Evolutionary conservation across 2,888 invertebrate species (phyloP), one percentile per base, ranked within the genome.

Genomic region (Aspidiotus destructor): DNA sequence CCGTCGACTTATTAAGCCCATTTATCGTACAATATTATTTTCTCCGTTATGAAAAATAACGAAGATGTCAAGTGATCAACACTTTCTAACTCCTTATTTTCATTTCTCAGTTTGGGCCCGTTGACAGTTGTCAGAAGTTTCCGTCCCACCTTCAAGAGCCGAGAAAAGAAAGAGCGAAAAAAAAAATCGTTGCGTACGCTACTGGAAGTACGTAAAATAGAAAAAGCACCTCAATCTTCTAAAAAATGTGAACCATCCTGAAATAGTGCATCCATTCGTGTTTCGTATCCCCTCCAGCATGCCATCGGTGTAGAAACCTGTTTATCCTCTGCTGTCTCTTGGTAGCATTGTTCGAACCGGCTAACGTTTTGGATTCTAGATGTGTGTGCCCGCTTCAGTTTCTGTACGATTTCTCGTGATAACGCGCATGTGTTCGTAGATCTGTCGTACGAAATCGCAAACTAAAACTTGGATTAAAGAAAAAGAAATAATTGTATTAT

Each of bases 181-280:
- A 62, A 63, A 63, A 63, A 63, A 48, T 40, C 40, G 42, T 15
- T 52, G 53, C 41, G 63, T 63, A 63, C 63, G 63, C 63, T 63
- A 63, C 63, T 63, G 63, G 63, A 63, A 63, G 53, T 63, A 63
- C 40, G 44, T 63, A 53, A 48, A 63, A 53, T 41, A 41, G 28
- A 63, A 62, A 63, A 63, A 48, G 48, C 48, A 48, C 48, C 48
- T 63, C 63, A 63, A 63, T 63, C 63, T 63, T 63, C 63, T 63
- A 63, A 63, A 63, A 63, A 63, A 63, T 63, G 63, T 63, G 63
- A 63, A 63, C 63, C 63, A 63, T 63, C 63, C 63, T 63, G 63
- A 63, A 62, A 62, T 62, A 62, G 62, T 62, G 52, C 62, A 63
- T 63, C 63, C 63, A 63, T 63, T 53, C 63, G 63, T 63, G 63